Evolutionary conservation across 2,888 invertebrate genomes (phyloP), one percentile per base, ranked within the genome.

Genomic region (Dasypolia templi): DNA sequence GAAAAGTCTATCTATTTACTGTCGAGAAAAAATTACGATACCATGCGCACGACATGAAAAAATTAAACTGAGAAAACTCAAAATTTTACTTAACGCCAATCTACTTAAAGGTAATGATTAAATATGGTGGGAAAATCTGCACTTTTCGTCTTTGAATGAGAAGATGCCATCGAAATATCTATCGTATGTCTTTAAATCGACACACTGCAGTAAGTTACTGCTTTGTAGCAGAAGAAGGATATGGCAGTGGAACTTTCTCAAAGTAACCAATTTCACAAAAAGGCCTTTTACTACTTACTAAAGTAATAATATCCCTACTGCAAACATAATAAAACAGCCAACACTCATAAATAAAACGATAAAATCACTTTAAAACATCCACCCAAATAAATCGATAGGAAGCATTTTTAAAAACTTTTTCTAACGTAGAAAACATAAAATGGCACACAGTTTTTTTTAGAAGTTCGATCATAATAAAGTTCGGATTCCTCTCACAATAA

Each of bases 351-450:
- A 75, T n/a, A 66, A 69, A 66, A 55, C 79, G 62, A 82, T 82
- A 82, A 82, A 75, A 78, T 81, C 26, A 84, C 71, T 78, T 70
- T 70, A 77, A 84, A 80, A 80, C 70, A 55, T 56, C 49, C 65
- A 74, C 17, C 46, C 56, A 55, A 68, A 68, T 59, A 62, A 76
- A 77, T 75, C 77, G 71, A 81, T 78, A 19, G 65, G 64, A 63
- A 51, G 39, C 62, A 61, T 71, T 75, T 82, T 86, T 86, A 86
- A 86, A 86, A 86, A 86, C 75, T 86, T 86, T 71, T 63, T 26
- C 65, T 56, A 51, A 72, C 76, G 32, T 59, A 32, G 55, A 79
- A 79, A 76, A 70, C 79, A 80, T 80, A 85, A 85, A 86, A 79
- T 65, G 58, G 63, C 46, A 29, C 29, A 71, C 62, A 55, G 26